Percentiles rank a stretch among this genome's conserved stretches.
phyloP scores from a whole-genome alignment of 2,113 vertebrate species.

The Xyrauchen texanus region DNA sequence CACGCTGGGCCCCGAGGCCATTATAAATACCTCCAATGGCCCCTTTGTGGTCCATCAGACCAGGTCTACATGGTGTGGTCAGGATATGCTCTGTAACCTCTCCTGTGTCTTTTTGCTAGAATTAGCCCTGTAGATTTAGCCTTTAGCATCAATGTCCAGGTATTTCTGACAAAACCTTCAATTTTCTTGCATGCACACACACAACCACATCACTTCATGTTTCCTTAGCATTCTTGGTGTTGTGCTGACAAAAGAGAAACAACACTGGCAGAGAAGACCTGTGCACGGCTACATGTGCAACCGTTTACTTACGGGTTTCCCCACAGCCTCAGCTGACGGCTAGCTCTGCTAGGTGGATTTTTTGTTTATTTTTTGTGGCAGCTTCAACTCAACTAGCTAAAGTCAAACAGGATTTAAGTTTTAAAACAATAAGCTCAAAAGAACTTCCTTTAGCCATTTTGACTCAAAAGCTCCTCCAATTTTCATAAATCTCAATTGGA shows the following conservation, averaged over 20 bases:
- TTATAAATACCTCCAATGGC: conserved; percentile 76
- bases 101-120: conserved; percentile 5
- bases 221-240: conserved; percentile 62
- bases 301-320: conserved; percentile 4
- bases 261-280: conserved; percentile 20
- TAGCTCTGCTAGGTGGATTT: conserved; percentile 3
- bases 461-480: conserved; percentile 31
- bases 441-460: no score
- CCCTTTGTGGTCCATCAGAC: conserved; percentile 75
- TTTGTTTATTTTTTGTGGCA: conserved; percentile 23
- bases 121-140: conserved; percentile 50
- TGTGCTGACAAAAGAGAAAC: no score
- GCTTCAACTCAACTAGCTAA: no score
- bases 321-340: conserved; percentile 30
- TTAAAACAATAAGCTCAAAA: no score
- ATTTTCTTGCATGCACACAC: conserved; percentile 56
- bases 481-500: conserved; percentile 37
- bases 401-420: no score
- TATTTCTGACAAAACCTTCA: conserved; percentile 62
- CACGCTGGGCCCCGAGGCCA: conserved; percentile 68
- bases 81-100: conserved; percentile 61
- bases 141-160: conserved; percentile 63
- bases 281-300: conserved; percentile 49
- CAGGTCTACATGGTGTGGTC: conserved; percentile 70
- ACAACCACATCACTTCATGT: conserved; percentile 46